phyloP scores from a whole-genome alignment of 2,113 vertebrate genomes.

The Crocuta crocuta region DNA sequence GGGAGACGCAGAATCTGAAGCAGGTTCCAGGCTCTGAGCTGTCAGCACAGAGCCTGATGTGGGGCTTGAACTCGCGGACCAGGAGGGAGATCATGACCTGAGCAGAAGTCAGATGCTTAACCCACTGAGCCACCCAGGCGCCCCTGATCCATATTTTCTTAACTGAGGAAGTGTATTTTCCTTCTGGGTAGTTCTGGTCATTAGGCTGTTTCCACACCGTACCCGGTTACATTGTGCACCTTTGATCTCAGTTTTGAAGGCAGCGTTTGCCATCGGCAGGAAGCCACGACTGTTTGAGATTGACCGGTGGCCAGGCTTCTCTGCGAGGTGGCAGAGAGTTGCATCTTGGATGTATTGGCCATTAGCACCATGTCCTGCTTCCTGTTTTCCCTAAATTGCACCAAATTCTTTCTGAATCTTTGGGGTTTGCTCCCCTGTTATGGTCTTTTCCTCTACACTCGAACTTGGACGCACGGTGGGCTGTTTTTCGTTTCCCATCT shows the following conservation, averaged over 20 bases:
- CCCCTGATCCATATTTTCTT: neutral
- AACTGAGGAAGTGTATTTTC: neutral
- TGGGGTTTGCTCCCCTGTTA: too few relatives aligned
- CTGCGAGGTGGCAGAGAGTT: neutral
- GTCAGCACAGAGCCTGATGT: too few relatives aligned
- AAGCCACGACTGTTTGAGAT: neutral
- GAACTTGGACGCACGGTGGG: accelerated
- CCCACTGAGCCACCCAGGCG: too few relatives aligned
- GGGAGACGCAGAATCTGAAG: too few relatives aligned
- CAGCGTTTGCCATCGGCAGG: neutral
- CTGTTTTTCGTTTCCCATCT: neutral
- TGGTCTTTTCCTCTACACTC: neutral
- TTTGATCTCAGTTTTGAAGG: neutral
- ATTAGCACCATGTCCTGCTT: neutral
- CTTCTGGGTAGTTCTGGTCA: neutral
- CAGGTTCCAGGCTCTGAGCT: too few relatives aligned
- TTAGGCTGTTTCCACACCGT: neutral
- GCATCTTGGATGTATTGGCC: neutral
- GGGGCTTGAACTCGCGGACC: too few relatives aligned
- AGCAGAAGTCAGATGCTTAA: too few relatives aligned
- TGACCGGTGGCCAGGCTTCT: neutral
- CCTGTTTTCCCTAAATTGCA: neutral
- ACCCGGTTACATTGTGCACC: accelerated
- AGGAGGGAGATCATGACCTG: too few relatives aligned
- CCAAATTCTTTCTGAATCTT: neutral